Conservation (phyloP, 53 echinoderm and acorn worm genomes). For the Actinopyga echinites region DNA sequence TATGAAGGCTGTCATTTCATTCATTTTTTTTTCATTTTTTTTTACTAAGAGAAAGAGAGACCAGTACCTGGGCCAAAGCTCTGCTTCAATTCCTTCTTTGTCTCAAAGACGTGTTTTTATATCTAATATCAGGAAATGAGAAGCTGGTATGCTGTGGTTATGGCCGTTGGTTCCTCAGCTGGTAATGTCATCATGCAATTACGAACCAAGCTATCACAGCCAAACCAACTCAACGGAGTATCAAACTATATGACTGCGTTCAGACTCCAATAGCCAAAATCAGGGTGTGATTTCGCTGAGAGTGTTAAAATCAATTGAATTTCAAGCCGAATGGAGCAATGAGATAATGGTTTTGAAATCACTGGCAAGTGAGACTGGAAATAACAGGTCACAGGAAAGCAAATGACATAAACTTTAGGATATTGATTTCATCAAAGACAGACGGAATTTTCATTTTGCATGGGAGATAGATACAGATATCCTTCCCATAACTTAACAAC, state of each 20-base stretch:
- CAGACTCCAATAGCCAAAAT: not conserved
- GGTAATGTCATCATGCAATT: conserved; percentile 15
- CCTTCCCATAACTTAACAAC: not conserved
- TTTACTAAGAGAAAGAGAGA: too few species aligned
- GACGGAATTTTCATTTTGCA: conserved; percentile 9
- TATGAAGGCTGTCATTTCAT: too few species aligned
- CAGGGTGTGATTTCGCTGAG: conserved; percentile 33
- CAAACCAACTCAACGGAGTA: not conserved
- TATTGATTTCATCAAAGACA: conserved; percentile 16
- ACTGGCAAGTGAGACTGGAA: conserved; percentile 14
- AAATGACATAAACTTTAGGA: conserved; percentile 23
- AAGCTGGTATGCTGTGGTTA: not conserved
- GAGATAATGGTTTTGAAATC: conserved; percentile 14
- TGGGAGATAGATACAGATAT: conserved; percentile 7
- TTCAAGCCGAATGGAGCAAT: not conserved
- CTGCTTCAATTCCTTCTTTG: not conserved
- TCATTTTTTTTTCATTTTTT: too few species aligned
- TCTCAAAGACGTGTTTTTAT: not conserved
- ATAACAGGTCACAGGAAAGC: conserved; percentile 35
- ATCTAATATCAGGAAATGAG: conserved; percentile 19
- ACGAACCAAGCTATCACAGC: not conserved
- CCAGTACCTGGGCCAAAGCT: too few species aligned
- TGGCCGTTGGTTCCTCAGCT: conserved; percentile 6
- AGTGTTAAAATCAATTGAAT: conserved; percentile 17
- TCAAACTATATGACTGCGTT: not conserved